These are phyloP conservation scores for Philhelius pedissequus DNA, from an alignment of 2,888 invertebrate genomes.

Conservation along the genomic window DNA sequence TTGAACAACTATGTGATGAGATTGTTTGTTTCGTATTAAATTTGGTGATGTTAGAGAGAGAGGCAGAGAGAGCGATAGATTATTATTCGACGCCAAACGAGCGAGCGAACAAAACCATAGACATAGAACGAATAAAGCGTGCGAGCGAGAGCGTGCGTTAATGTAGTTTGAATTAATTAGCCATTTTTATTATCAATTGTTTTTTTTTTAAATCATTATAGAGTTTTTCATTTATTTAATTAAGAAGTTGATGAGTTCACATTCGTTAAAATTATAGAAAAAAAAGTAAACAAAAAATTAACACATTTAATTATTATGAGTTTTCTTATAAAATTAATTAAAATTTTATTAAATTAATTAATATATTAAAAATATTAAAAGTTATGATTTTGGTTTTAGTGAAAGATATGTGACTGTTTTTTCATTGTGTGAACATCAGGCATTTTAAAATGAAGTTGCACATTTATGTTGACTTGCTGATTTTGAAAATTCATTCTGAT, in stretches of 20 bases:
- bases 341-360: background rate
- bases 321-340: background rate
- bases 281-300: slow-evolving; percentile 24
- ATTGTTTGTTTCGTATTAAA: background rate
- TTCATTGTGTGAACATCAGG: background rate
- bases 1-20: slow-evolving; percentile 77
- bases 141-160: slow-evolving; percentile 59
- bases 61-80: slow-evolving; percentile 2
- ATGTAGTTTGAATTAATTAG: slow-evolving; percentile 28
- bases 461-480: background rate
- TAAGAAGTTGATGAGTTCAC: slow-evolving; percentile 22
- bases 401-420: slow-evolving; percentile 32
- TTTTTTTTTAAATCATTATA: slow-evolving; percentile 10
- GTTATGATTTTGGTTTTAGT: background rate
- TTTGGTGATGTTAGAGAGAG: slow-evolving; percentile 1
- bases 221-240: background rate
- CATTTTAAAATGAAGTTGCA: background rate
- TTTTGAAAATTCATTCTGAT: background rate
- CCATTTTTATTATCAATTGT: slow-evolving; percentile 22
- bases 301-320: slow-evolving; percentile 23
- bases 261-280: slow-evolving; percentile 36
- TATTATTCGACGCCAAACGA: slow-evolving; percentile 58
- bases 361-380: background rate
- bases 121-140: slow-evolving; percentile 51
- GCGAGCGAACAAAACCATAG: slow-evolving; percentile 43